These are phyloP conservation scores for Chelonus insularis DNA, from an alignment of 1,140 invertebrate species.

Conservation along the genomic window DNA sequence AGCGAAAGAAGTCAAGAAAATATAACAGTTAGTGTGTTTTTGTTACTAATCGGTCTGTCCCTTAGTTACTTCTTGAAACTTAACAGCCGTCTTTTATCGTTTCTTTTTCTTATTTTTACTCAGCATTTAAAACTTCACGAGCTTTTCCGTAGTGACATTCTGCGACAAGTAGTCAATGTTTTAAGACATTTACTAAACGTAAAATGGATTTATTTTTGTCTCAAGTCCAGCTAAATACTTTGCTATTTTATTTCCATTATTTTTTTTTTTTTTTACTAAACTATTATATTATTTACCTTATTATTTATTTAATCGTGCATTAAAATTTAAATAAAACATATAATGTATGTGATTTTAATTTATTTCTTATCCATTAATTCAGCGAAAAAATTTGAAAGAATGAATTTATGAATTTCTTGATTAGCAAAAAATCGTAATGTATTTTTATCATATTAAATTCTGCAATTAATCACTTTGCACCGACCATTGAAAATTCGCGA, in stretches of 20 bases:
- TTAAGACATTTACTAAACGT: no score
- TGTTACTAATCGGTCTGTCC: conserved; percentile 27
- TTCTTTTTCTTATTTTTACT: conserved; percentile 14
- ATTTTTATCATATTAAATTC: conserved; percentile 19
- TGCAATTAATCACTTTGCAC: conserved; percentile 25
- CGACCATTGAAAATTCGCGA: conserved; percentile 23
- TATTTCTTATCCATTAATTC: no score
- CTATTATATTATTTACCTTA: no score
- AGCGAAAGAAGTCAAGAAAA: neutral
- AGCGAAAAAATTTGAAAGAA: no score
- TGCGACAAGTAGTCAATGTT: neutral
- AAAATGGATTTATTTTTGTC: no score
- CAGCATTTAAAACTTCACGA: neutral
- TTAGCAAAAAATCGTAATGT: conserved; percentile 11
- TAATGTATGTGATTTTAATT: no score
- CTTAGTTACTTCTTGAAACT: conserved; percentile 27
- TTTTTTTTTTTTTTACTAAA: no score
- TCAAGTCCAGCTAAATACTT: no score
- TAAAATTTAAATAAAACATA: no score
- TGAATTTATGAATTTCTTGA: neutral
- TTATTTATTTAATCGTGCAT: no score
- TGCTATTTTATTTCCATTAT: no score
- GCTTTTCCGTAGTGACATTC: conserved; percentile 2
- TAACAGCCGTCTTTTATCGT: conserved; percentile 27
- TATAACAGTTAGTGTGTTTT: conserved; percentile 22